Conservation (phyloP, 2,888 invertebrate species). For the Priapulus caudatus region DNA sequence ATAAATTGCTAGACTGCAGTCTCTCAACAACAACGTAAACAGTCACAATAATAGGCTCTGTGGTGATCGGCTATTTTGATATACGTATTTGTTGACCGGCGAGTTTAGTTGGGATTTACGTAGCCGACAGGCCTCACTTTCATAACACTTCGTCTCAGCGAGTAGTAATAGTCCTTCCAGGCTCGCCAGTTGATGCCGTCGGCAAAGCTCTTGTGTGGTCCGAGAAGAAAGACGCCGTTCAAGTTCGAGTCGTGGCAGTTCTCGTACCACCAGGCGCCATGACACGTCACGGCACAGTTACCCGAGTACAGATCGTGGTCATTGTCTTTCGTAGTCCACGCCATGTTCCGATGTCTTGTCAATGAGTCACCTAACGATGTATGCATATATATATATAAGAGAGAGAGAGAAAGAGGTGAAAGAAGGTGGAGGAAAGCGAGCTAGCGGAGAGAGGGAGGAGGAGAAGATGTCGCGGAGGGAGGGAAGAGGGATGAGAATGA, state of each 20-base stretch:
- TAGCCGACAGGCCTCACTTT: not conserved
- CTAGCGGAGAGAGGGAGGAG: too few species aligned
- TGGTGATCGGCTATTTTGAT: too few species aligned
- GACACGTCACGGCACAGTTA: not conserved
- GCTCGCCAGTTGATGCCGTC: not conserved
- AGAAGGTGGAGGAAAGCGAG: too few species aligned
- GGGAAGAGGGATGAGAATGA: too few species aligned
- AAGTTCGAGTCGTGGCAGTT: conserved; percentile 1
- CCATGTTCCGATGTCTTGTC: not conserved
- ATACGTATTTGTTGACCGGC: too few species aligned
- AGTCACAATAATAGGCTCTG: too few species aligned
- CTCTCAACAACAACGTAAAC: too few species aligned
- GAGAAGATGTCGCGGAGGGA: too few species aligned
- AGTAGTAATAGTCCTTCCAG: not conserved
- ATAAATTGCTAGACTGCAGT: too few species aligned
- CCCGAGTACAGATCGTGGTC: not conserved
- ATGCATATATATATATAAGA: too few species aligned
- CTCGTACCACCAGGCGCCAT: not conserved
- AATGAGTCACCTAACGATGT: too few species aligned
- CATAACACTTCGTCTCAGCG: not conserved
- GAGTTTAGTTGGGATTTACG: not conserved
- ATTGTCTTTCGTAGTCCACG: not conserved
- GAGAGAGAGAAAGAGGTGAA: too few species aligned
- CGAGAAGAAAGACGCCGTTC: not conserved
- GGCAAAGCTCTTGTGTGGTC: not conserved